Percentiles rank a stretch among this genome's conserved stretches.
Conservation (phyloP, 2,113 vertebrate genomes). For the Ia io region DNA sequence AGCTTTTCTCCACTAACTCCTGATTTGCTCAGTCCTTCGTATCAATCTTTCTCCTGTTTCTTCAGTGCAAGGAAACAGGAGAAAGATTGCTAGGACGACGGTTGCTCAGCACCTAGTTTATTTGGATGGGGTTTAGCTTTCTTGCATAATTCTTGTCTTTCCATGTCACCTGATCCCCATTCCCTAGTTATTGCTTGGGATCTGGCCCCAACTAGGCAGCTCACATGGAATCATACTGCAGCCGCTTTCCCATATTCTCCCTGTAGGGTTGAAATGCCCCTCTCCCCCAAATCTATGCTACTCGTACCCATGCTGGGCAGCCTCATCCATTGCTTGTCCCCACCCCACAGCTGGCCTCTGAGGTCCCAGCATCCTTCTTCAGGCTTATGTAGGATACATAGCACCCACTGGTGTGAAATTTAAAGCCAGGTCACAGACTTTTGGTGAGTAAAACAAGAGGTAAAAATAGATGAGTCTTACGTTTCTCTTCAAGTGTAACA, state of each 20-base stretch:
- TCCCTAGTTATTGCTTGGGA: not conserved
- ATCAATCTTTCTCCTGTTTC: not conserved
- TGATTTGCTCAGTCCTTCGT: not conserved
- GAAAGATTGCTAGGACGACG: not conserved
- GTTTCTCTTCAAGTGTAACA: constrained; percentile 25
- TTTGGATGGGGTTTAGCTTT: not conserved
- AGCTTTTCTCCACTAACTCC: not conserved
- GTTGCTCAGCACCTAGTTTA: not conserved
- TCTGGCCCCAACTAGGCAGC: not conserved
- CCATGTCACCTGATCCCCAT: not conserved
- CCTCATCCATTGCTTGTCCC: not conserved
- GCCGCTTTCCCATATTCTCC: not conserved
- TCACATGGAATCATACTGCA: not conserved
- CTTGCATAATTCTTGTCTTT: not conserved
- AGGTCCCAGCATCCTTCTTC: not conserved
- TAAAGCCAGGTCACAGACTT: constrained; percentile 10
- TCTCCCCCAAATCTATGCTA: not conserved
- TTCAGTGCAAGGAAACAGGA: not conserved
- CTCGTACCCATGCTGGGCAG: not conserved
- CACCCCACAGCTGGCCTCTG: not conserved
- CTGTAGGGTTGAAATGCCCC: not conserved
- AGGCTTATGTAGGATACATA: not conserved
- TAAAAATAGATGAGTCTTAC: not conserved
- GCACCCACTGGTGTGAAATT: not conserved
- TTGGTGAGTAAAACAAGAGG: constrained; percentile 15